These are phyloP conservation scores for Rhagium mordax DNA, from an alignment of 2,888 invertebrate genomes.

Conservation along the genomic window DNA sequence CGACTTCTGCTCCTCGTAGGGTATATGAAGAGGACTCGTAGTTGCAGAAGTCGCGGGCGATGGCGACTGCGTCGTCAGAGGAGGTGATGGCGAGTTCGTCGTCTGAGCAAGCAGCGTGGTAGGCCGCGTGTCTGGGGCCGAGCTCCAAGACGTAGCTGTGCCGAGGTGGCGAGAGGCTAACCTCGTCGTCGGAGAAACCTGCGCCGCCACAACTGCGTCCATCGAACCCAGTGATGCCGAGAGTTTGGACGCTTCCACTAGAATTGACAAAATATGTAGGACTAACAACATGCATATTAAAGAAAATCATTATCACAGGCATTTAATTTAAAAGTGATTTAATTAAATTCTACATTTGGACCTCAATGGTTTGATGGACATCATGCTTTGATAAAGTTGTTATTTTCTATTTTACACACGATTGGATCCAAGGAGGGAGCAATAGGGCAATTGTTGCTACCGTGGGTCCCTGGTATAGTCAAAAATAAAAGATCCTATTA, in stretches of 20 bases:
- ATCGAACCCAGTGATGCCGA: constrained; percentile 76
- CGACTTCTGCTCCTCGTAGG: constrained; percentile 45
- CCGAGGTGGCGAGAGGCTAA: constrained; percentile 77
- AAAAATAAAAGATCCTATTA: no score
- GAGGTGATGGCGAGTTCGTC: constrained; percentile 64
- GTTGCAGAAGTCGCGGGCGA: constrained; percentile 69
- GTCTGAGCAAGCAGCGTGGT: constrained; percentile 70
- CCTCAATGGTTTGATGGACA: no score
- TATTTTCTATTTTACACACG: no score
- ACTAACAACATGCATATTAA: neutral
- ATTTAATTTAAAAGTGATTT: neutral
- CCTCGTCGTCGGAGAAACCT: constrained; percentile 89
- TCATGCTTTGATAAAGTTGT: no score
- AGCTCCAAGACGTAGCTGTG: constrained; percentile 76
- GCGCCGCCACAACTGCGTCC: constrained; percentile 67
- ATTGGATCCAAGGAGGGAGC: no score
- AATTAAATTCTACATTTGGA: no score
- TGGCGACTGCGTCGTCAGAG: constrained; percentile 69
- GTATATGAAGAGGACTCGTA: constrained; percentile 66
- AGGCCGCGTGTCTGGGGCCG: constrained; percentile 72
- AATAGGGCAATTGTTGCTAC: no score
- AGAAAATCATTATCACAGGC: neutral
- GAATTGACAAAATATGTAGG: constrained; percentile 41
- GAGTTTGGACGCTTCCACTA: constrained; percentile 71
- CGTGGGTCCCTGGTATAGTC: no score